Base-by-base conservation (phyloP, 2,888 invertebrate species). In the Cloeon dipterum region DNA sequence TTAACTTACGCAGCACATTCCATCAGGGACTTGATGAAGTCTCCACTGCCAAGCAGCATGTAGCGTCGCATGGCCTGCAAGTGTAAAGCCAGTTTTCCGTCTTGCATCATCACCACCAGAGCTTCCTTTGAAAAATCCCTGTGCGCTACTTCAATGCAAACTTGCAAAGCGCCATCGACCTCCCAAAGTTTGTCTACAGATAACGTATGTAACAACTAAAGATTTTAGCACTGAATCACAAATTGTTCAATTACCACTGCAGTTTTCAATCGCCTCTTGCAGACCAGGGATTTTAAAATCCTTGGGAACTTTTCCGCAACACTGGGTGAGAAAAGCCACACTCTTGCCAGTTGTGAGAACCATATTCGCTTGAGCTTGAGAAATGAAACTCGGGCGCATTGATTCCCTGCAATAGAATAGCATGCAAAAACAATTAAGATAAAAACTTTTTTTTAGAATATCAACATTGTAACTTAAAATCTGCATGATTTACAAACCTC, bases 261-360 rank as follows among this genome's bases (percentile, higher is more conserved):
- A n/a, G 8, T 25, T 25, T 25, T 10, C 8, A 10, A 25, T 10
- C 25, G n/a, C n/a, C 25, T 25, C 10, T n/a, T 32, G 8, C 11
- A 8, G 32, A 8, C 32, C 8, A 11, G 14, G 10, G 14, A 11
- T 11, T 14, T 8, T 32, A 8, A 32, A 32, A 32, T 8, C 32
- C 8, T 10, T n/a, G 10, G 8, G 25, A n/a, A 25, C 10, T 25
- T 10, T 25, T 8, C 25, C n/a, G 10, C n/a, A n/a, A n/a, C n/a
- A n/a, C n/a, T n/a, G n/a, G n/a, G n/a, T n/a, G n/a, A 94, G 65
- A 57, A 91, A 94, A 58, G 93, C 89, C 39, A 94, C 88, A 51
- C 86, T 88, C 57, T 94, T 94, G 37, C 94, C 94, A 2, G 89
- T 86, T 17, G 85, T 77, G 32, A 93, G 63, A 48, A 94, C 88